phyloP scores from a whole-genome alignment of 1,140 invertebrate genomes.

The Calephelis nemesis region DNA sequence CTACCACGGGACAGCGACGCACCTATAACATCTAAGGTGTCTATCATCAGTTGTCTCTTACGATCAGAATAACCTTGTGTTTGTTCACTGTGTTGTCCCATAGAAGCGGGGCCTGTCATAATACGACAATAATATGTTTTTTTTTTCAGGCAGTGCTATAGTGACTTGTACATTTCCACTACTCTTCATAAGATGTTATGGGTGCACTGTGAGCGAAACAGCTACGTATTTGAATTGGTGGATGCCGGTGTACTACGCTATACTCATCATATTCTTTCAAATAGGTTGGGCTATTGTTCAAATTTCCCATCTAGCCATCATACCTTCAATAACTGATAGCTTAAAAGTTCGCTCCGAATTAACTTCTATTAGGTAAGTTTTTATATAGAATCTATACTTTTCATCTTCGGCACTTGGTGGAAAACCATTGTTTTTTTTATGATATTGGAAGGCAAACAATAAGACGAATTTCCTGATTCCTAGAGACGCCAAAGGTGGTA shows the following conservation, averaged over 20 bases:
- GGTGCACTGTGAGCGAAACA: slow-evolving; percentile 73
- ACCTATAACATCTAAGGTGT: no score
- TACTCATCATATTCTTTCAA: slow-evolving; percentile 92
- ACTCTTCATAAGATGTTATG: slow-evolving; percentile 87
- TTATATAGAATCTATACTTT: not conserved
- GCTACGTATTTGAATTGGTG: slow-evolving; percentile 72
- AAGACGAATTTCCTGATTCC: no score
- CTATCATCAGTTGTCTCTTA: no score
- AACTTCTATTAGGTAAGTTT: slow-evolving; percentile 86
- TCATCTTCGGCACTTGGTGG: not conserved
- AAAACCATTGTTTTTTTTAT: no score
- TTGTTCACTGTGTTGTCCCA: no score
- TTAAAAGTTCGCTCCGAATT: slow-evolving; percentile 86
- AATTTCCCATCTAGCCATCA: slow-evolving; percentile 94
- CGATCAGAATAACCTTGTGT: no score
- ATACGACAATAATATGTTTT: not conserved
- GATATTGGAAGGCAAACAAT: no score
- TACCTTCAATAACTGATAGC: slow-evolving; percentile 87
- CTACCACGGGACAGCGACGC: no score
- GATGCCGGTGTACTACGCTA: slow-evolving; percentile 85
- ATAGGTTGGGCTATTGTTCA: slow-evolving; percentile 94
- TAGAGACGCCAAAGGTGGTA: no score
- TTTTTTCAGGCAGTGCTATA: slow-evolving; percentile 53
- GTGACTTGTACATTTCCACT: slow-evolving; percentile 85
- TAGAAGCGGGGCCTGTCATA: no score